These are phyloP conservation scores for Zapornia atra DNA, from an alignment of 2,113 vertebrate genomes.

Conservation along the genomic window DNA sequence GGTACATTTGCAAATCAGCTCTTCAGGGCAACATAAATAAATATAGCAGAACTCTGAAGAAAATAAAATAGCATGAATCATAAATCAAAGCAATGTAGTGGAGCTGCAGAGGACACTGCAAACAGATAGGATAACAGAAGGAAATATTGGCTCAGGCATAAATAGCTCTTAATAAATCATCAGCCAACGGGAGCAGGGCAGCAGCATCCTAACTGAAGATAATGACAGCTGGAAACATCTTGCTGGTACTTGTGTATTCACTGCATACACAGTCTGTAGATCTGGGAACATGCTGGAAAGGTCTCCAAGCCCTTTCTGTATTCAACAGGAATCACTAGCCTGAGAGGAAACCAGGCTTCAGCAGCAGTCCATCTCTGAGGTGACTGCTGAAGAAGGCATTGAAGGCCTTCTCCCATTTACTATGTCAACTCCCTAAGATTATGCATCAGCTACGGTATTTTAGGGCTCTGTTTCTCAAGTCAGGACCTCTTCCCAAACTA, in stretches of 20 bases:
- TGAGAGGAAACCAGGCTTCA: neutral
- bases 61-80: conserved; percentile 54
- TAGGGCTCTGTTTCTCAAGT: neutral
- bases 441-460: neutral
- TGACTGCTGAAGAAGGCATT: neutral
- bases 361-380: neutral
- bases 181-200: neutral
- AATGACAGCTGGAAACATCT: conserved; percentile 2
- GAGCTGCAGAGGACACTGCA: conserved; percentile 42
- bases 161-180: conserved; percentile 71
- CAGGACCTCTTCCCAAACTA: neutral
- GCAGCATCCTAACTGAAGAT: neutral
- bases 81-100: conserved; percentile 43
- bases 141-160: conserved; percentile 64
- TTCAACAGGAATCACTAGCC: neutral
- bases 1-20: conserved; percentile 10
- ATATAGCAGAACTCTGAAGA: neutral
- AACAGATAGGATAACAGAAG: conserved; percentile 60
- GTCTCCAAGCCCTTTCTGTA: neutral
- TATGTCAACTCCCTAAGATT: neutral
- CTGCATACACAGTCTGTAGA: neutral
- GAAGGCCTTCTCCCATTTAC: neutral
- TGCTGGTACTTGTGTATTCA: neutral
- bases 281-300: neutral
- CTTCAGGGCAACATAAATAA: conserved; percentile 58